These are phyloP conservation scores for Junonia oenone DNA, from an alignment of 2,888 invertebrate genomes.

Conservation along the genomic window DNA sequence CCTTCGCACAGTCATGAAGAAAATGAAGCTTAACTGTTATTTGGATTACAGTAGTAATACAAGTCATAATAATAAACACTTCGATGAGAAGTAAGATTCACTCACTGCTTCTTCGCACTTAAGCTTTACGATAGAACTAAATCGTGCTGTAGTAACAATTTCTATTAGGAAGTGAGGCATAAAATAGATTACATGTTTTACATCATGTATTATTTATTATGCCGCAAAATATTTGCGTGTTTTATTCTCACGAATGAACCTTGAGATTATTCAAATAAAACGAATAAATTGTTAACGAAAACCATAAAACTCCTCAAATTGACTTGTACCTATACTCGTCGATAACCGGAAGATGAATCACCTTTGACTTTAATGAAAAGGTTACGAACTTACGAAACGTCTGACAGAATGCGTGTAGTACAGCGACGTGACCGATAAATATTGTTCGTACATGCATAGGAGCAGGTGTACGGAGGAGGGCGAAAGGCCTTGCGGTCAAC, in stretches of 20 bases:
- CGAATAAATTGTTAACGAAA: not conserved
- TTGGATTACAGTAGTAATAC: constrained; percentile 39
- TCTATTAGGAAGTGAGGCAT: not conserved
- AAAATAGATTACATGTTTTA: not conserved
- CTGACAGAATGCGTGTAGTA: constrained; percentile 1
- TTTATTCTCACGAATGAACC: not conserved
- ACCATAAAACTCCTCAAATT: not conserved
- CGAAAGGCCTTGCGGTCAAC: constrained; percentile 58
- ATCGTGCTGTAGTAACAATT: not conserved
- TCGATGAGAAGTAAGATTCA: not conserved
- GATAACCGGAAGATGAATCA: not conserved
- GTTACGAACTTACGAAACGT: constrained; percentile 6
- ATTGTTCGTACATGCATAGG: constrained; percentile 15
- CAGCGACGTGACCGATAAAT: constrained; percentile 20
- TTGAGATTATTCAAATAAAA: not conserved
- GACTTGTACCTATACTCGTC: not conserved
- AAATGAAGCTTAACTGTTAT: constrained; percentile 42
- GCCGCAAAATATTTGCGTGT: not conserved
- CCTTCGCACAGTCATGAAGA: constrained; percentile 24
- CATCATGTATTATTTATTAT: not conserved
- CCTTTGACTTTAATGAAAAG: constrained; percentile 2
- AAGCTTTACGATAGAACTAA: not conserved
- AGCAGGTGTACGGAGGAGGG: constrained; percentile 37
- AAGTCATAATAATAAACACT: constrained; percentile 5
- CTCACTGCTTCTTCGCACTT: not conserved